These are phyloP conservation scores for Ciconia nigra DNA, from an alignment of 2,797 vertebrate genomes.

Conservation along the genomic window DNA sequence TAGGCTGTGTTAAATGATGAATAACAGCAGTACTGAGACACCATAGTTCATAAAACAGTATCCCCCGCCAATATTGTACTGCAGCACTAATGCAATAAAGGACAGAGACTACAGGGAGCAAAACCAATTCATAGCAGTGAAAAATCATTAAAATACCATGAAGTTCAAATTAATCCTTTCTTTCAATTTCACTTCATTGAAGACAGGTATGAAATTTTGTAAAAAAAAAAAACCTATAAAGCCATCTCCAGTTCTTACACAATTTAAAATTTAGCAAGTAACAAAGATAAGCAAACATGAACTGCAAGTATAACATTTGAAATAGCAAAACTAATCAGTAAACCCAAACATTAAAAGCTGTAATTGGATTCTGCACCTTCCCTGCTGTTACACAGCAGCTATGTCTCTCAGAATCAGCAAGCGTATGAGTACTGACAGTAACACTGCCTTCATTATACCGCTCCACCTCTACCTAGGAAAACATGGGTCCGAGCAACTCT, in stretches of 20 bases:
- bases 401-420: not conserved
- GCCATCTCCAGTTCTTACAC: not conserved
- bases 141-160: not conserved
- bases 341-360: not conserved
- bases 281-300: conserved; percentile 10
- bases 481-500: not conserved
- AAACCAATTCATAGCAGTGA: not conserved
- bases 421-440: not conserved
- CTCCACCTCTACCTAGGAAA: not conserved
- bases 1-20: not conserved
- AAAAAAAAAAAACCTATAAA: not conserved
- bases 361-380: not conserved
- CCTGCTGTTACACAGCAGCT: not conserved
- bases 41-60: not conserved
- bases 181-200: not conserved
- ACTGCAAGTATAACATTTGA: not conserved
- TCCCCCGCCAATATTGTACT: not conserved
- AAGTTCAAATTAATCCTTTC: not conserved
- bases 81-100: conserved; percentile 12
- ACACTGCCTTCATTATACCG: not conserved
- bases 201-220: not conserved
- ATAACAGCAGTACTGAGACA: not conserved
- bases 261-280: not conserved
- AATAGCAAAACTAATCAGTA: not conserved
- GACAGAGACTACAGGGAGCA: not conserved